Evolutionary conservation across 2,888 invertebrate species (phyloP), one percentile per base, ranked within the genome.

Genomic region (Temnothorax ravouxi): DNA sequence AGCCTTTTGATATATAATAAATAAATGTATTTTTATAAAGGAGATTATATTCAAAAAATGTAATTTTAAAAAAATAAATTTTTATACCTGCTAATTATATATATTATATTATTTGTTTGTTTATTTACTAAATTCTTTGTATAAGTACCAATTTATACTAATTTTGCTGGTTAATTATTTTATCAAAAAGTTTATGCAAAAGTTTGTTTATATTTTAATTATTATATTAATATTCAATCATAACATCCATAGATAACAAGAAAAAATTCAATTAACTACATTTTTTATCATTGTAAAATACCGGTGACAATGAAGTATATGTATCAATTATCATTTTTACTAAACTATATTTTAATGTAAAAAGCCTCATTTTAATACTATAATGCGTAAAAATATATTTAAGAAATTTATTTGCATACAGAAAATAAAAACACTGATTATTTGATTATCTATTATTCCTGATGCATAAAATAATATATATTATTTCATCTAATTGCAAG

Each of bases 401-500:
- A 38, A 66, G 64, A 50, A 50, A 21, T 64, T 76, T 3, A 75
- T 34, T 38, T 15, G 18, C 8, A 47, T 15, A 11, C n/a, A 64
- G 15, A 74, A 61, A 62, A 62, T 9, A 15, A n/a, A 75, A 66
- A 50, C 6, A 21, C n/a, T 62, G 21, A 76, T 50, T 44, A 64
- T 62, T 64, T 21, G 15, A 15, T 47, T 18, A 34, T 66, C 15
- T 56, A 41, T 18, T 34, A 52, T 44, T 38, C 13, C 1, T 47
- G 9, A 56, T 77, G 29, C 8, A 29, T 44, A 41, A 69, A 56
- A 47, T 47, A 59, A 61, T 18, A 0, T 50, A 2, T 47, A 2
- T 59, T 47, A 38, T 54, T 38, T 59, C 18, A 18, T 54, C 54
- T 89, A 94, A 88, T 93, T 92, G 77, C 93, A 93, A 15, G 94